Conservation (phyloP, 2,113 vertebrate genomes). For the Eclectus roratus region DNA sequence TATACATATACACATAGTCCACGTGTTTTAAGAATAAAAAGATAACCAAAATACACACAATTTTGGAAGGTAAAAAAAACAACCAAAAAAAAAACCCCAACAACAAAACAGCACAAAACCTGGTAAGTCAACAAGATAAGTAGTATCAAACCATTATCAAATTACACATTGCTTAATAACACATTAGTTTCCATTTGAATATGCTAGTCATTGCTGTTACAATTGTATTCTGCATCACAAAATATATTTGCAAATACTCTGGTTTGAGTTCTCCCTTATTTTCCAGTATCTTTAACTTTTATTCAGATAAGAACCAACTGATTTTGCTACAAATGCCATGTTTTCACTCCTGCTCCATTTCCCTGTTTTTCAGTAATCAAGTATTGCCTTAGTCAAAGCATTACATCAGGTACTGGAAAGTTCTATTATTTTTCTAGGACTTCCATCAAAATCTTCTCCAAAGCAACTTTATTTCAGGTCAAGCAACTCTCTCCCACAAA, state of each 20-base stretch:
- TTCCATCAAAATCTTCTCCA: not conserved
- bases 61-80: not conserved
- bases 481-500: not conserved
- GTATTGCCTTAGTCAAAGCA: not conserved
- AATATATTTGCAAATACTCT: not conserved
- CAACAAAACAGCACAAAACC: not conserved
- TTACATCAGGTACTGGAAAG: not conserved
- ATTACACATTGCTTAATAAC: not conserved
- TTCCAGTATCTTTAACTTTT: not conserved
- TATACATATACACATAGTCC: rapidly evolving
- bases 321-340: not conserved
- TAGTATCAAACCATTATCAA: not conserved
- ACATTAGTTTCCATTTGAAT: not conserved
- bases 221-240: not conserved
- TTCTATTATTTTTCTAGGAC: not conserved
- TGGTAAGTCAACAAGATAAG: not conserved
- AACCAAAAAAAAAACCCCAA: not conserved
- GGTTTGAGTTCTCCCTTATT: not conserved
- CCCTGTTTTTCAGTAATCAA: not conserved
- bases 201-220: not conserved
- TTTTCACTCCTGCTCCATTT: not conserved
- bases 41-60: rapidly evolving
- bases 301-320: not conserved
- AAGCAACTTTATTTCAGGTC: not conserved
- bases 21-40: not conserved